phyloP scores from a whole-genome alignment of 2,888 invertebrate species.

The Sthenelais limicola region DNA sequence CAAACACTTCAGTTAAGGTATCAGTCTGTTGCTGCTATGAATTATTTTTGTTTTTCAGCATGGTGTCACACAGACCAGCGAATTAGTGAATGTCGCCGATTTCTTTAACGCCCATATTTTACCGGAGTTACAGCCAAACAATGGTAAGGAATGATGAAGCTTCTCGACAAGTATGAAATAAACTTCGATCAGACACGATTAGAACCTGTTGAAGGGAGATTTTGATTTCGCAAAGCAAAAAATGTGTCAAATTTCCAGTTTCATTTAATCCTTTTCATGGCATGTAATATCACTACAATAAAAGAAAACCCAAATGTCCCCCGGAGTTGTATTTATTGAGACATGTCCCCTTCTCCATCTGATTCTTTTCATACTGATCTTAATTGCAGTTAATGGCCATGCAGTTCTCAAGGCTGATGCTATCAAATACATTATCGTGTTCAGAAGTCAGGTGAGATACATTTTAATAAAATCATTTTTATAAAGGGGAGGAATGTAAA shows the following conservation, averaged over 20 bases:
- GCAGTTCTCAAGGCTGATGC: slow-evolving; percentile 97
- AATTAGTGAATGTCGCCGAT: slow-evolving; percentile 89
- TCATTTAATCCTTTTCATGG: not conserved
- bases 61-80: slow-evolving; percentile 92
- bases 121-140: slow-evolving; percentile 84
- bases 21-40: too few species aligned
- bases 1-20: too few species aligned
- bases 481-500: too few species aligned
- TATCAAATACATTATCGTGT: slow-evolving; percentile 96
- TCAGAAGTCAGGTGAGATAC: slow-evolving; percentile 82
- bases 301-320: too few species aligned
- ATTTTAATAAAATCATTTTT: too few species aligned
- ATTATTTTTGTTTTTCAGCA: slow-evolving; percentile 75
- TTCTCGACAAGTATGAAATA: too few species aligned
- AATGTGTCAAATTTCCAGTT: not conserved
- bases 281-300: not conserved
- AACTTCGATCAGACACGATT: too few species aligned
- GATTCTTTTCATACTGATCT: slow-evolving; percentile 1
- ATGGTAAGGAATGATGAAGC: slow-evolving; percentile 73
- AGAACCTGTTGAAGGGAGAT: too few species aligned
- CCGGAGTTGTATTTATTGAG: too few species aligned
- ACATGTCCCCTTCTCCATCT: not conserved
- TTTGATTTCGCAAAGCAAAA: too few species aligned
- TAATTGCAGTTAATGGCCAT: slow-evolving; percentile 83
- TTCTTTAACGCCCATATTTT: slow-evolving; percentile 91